Evolutionary conservation across 2,888 invertebrate genomes (phyloP), one percentile per base, ranked within the genome.

Genomic region (Tubulanus polymorphus): DNA sequence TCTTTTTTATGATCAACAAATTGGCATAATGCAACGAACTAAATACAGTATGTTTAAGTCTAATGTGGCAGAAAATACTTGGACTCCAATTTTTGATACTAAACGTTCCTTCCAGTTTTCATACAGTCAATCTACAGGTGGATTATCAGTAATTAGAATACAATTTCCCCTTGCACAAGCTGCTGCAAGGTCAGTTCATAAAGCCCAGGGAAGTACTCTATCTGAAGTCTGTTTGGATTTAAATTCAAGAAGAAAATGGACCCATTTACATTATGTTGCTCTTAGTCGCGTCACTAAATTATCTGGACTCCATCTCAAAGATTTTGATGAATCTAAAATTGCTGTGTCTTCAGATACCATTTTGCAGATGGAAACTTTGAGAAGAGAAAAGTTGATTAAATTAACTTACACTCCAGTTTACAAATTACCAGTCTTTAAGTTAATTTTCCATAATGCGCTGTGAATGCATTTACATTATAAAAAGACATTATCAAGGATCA

Each of bases 381-480:
- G 23, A 41, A 23, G 20, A 41, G 6, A 41, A 41, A 41, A 15
- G 15, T 41, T 23, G 5, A 18, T 41, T 3, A 15, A 15, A 15
- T 15, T 41, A 41, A 20, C 20, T 41, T 41, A 8, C 23, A 41
- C 41, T 20, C 41, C 41, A 20, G 41, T 41, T 35, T 58, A 60
- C 54, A 56, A 58, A 10, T 48, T 63, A n/a, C n/a, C n/a, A n/a
- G n/a, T 29, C 15, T 27, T 35, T 23, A 45, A n/a, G 23, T 18
- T 57, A 23, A 46, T 51, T 28, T 57, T 57, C 28, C 59, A 57
- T n/a, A 59, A 61, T 45, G 52, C 55, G 28, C 47, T 57, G 25
- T 56, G 60, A 23, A 41, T 62, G 27, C 37, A 45, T 15, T 56
- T 60, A 46, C 60, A 62, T 37, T 49, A n/a, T n/a, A 56, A 32